Base-by-base conservation (phyloP, 2,797 vertebrate genomes). In the Helicolenus hilgendorfi region DNA sequence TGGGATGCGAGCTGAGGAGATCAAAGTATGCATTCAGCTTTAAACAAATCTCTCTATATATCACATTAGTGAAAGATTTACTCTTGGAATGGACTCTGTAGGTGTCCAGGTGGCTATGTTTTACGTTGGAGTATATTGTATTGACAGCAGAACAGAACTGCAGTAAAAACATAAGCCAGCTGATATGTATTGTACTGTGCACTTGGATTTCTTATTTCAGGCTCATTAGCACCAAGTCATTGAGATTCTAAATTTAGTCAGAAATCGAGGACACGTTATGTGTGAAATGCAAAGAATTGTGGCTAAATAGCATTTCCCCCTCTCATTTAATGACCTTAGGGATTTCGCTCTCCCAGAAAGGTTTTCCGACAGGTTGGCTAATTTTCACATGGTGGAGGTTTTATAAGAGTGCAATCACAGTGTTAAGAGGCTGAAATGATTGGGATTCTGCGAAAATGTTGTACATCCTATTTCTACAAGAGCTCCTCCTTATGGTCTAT, bases 1-100 rank as follows among this genome's bases (percentile, higher is more conserved):
- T 84, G 99, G 99, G 79, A 99, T 99, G 98, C 97, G 98, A 92
- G 97, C 98, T 3, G 99, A 99, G 89, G 99, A 99, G 92, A 95
- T 97, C 67, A 98, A 98, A 92, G 98, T 97, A 85, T 9, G 83
- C 18, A 7, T 74, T 65, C 7, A 60, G 5, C 71, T 77, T 64
- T 14, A 24, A 77, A 77, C 5, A 2, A 0, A 63, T 71, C 2
- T 72, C 2, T 31, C 1, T 60, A 15, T 49, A 5, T 58, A 24
- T 67, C 6, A 59, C 14, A 75, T n/a, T 67, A 5, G n/a, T 72
- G 24, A 36, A 85, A 53, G 0, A 38, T 67, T 27, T 79, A 4
- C 20, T 60, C 13, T 56, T 59, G 27, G 58, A 75, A 63, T 38
- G 0, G 27, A 24, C 1, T 29, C 24, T 53, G 11, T 45, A 60